A percentile compares a stretch with the other conserved stretches of the same genome.
Conservation (phyloP, 2,888 invertebrate species). For the Darwinula stevensoni region DNA sequence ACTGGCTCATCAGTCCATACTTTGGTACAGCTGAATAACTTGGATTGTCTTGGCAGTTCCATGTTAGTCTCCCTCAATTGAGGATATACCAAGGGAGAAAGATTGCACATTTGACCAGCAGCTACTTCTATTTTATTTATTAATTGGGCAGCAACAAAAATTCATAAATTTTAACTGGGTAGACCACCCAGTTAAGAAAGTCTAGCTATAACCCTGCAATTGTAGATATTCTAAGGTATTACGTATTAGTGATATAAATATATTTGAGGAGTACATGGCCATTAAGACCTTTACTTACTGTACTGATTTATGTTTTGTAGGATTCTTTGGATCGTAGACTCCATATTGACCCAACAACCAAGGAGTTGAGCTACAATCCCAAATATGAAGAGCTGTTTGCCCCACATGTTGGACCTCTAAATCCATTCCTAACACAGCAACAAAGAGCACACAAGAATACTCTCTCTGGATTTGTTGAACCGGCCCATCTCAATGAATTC, state of each 20-base stretch:
- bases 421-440: constrained; percentile 73
- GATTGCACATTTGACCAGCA: too few species aligned
- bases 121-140: too few species aligned
- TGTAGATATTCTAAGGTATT: too few species aligned
- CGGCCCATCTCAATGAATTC: constrained; percentile 80
- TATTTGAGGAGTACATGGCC: not conserved
- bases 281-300: constrained; percentile 5
- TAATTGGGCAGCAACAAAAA: too few species aligned
- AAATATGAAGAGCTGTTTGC: constrained; percentile 82
- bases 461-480: constrained; percentile 74
- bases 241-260: constrained; percentile 8
- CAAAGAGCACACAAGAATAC: constrained; percentile 65
- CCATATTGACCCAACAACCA: constrained; percentile 42
- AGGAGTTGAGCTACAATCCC: constrained; percentile 66
- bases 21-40: too few species aligned
- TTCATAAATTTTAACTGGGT: too few species aligned
- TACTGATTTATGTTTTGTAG: constrained; percentile 20
- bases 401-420: constrained; percentile 64
- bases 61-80: too few species aligned
- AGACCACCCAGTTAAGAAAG: too few species aligned
- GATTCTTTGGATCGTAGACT: constrained; percentile 35
- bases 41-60: too few species aligned
- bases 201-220: too few species aligned
- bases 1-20: too few species aligned
- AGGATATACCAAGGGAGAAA: too few species aligned